phyloP scores from a whole-genome alignment of 1,140 invertebrate genomes.

The Caenorhabditis briggsae region DNA sequence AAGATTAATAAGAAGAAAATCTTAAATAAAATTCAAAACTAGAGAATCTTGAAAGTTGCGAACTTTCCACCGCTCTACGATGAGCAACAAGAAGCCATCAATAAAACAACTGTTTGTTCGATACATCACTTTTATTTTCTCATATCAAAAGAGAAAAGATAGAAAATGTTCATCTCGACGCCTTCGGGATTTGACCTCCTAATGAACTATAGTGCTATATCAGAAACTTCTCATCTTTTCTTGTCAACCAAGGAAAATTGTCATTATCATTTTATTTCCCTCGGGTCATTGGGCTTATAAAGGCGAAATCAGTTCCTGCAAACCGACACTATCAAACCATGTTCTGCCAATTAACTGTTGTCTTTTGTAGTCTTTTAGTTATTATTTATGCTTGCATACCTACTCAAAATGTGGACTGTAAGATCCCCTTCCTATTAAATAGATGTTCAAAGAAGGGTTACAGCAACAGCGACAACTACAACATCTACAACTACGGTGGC shows the following conservation, averaged over 20 bases:
- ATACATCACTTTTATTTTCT: constrained; percentile 2
- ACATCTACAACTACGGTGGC: background rate
- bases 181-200: constrained; percentile 28
- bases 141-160: constrained; percentile 11
- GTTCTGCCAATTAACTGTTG: background rate
- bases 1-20: too few species aligned
- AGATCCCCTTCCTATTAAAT: background rate
- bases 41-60: too few species aligned
- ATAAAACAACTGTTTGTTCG: constrained; percentile 11
- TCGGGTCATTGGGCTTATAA: background rate
- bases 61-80: background rate
- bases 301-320: background rate
- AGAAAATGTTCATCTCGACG: constrained; percentile 8
- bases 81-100: background rate
- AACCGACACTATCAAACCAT: background rate
- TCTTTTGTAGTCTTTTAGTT: background rate
- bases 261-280: background rate
- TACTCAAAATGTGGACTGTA: constrained; percentile 18
- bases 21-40: too few species aligned
- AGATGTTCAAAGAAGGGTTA: background rate
- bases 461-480: background rate
- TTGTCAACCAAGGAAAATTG: background rate
- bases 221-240: constrained; percentile 4
- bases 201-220: constrained; percentile 39
- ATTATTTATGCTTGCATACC: background rate